phyloP scores from a whole-genome alignment of 2,888 invertebrate species.

The Plebejus melissa region DNA sequence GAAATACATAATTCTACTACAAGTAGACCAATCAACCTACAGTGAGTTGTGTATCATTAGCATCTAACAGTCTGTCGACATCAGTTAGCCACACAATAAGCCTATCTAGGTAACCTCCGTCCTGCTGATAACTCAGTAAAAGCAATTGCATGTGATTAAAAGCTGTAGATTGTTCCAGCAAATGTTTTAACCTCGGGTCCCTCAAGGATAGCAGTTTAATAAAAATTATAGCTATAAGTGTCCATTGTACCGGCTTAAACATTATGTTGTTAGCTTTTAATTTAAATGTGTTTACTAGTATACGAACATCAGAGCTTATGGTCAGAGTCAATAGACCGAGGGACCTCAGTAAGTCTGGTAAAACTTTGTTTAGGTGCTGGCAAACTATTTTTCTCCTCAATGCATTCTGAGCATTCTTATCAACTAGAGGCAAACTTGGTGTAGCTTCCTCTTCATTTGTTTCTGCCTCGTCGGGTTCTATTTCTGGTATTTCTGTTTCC shows the following conservation, averaged over 20 bases:
- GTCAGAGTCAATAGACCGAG: slow-evolving; percentile 63
- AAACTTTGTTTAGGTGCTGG: slow-evolving; percentile 81
- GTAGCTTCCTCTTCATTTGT: slow-evolving; percentile 48
- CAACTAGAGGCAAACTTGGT: slow-evolving; percentile 81
- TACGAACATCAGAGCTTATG: slow-evolving; percentile 65
- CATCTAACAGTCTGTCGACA: slow-evolving; percentile 65
- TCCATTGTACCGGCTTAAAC: slow-evolving; percentile 86
- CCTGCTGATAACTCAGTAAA: slow-evolving; percentile 70
- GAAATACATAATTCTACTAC: not conserved
- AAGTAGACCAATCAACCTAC: slow-evolving; percentile 32
- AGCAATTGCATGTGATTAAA: slow-evolving; percentile 68
- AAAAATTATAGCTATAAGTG: slow-evolving; percentile 82
- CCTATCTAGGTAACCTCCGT: slow-evolving; percentile 71
- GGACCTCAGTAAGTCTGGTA: slow-evolving; percentile 78
- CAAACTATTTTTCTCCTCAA: slow-evolving; percentile 84
- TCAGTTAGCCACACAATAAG: slow-evolving; percentile 73
- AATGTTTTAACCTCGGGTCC: slow-evolving; percentile 52
- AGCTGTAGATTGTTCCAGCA: slow-evolving; percentile 54
- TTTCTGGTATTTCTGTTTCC: slow-evolving; percentile 58
- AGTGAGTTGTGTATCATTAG: slow-evolving; percentile 62
- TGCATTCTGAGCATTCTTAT: slow-evolving; percentile 82
- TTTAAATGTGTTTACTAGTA: slow-evolving; percentile 82
- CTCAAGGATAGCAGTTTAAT: slow-evolving; percentile 79
- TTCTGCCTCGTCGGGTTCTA: slow-evolving; percentile 32
- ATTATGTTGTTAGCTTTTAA: slow-evolving; percentile 84